A percentile compares a stretch with the other conserved stretches of the same genome.
Evolutionary conservation across 1,140 invertebrate genomes (phyloP).

Genomic region (Neodiprion virginianus): DNA sequence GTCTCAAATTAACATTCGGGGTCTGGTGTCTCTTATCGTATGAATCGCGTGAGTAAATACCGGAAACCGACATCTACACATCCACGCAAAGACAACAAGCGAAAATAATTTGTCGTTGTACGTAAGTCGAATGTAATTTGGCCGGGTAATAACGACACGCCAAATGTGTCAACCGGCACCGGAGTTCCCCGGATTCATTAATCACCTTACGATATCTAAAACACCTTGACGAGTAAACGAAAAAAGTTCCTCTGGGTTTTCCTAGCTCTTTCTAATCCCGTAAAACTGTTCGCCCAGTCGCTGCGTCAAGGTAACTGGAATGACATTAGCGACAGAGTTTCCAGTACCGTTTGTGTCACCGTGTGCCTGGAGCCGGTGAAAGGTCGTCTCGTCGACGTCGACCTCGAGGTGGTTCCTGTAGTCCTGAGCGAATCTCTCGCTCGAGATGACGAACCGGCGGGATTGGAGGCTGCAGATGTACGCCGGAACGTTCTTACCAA

Average conservation of each 20-base stretch:
- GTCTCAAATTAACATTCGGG: no score
- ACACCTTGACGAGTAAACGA: no score
- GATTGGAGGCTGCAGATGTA: slow-evolving; percentile 35
- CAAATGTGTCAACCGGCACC: no score
- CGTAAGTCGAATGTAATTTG: no score
- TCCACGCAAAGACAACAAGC: no score
- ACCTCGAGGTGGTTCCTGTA: slow-evolving; percentile 34
- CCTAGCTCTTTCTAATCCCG: slow-evolving; percentile 27
- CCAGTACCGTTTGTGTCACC: slow-evolving; percentile 2
- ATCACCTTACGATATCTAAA: no score
- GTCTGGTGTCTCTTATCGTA: no score
- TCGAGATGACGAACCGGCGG: slow-evolving; percentile 40
- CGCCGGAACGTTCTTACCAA: slow-evolving; percentile 37
- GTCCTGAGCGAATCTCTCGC: slow-evolving; percentile 44
- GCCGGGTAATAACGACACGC: no score
- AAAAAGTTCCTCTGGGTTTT: neutral
- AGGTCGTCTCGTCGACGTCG: slow-evolving; percentile 34
- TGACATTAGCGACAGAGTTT: slow-evolving; percentile 23
- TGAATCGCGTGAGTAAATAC: no score
- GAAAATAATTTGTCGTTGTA: no score
- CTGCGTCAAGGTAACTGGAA: slow-evolving; percentile 40
- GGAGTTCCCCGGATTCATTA: no score
- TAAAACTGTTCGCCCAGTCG: slow-evolving; percentile 35
- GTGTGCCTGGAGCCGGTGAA: slow-evolving; percentile 24
- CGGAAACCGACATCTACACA: no score